Evolutionary conservation across 2,797 vertebrate genomes (phyloP).

Genomic region (Merluccius polli): DNA sequence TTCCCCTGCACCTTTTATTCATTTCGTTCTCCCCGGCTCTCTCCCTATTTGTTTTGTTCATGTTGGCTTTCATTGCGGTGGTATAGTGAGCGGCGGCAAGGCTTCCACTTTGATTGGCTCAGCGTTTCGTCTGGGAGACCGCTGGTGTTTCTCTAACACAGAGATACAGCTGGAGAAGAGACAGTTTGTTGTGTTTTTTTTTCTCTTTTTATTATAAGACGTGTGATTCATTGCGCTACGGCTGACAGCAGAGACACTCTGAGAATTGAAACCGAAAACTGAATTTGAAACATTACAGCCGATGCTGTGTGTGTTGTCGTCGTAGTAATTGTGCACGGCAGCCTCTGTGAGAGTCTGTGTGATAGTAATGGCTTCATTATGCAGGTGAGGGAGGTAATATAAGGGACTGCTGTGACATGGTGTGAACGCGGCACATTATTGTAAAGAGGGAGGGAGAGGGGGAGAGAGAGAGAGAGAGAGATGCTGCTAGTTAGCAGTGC

Average conservation of each 20-base stretch:
- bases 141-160: too few species aligned
- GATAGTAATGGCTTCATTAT: background rate
- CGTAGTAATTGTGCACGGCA: background rate
- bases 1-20: constrained; percentile 39
- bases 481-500: background rate
- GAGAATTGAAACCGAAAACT: background rate
- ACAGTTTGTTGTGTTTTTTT: background rate
- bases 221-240: background rate
- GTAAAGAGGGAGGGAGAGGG: too few species aligned
- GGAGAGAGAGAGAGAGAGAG: too few species aligned
- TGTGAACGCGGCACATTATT: constrained; percentile 40
- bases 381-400: constrained; percentile 1
- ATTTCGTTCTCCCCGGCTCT: constrained; percentile 31
- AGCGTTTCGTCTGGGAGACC: constrained; percentile 49
- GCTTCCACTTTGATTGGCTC: constrained; percentile 55
- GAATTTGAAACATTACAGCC: background rate
- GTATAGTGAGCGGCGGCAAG: background rate
- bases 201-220: background rate
- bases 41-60: constrained; percentile 10
- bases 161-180: background rate
- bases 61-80: background rate
- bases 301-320: background rate
- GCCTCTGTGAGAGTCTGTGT: background rate
- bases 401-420: background rate
- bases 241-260: background rate